Base-by-base conservation (phyloP, 2,797 vertebrate species). In the Craterocephalus amniculus region DNA sequence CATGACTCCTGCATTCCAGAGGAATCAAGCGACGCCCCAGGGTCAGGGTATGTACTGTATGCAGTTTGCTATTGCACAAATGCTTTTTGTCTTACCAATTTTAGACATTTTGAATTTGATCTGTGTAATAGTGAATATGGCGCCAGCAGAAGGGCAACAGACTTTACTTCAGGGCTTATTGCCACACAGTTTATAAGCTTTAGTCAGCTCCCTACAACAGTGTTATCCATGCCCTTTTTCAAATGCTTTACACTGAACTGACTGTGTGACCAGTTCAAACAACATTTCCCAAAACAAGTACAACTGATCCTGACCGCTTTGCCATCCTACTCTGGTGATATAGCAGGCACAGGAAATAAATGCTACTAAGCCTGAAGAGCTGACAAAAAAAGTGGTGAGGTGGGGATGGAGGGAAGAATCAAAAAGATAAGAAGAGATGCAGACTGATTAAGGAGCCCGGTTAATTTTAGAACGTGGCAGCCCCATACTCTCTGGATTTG, bases 1-100 rank as follows among this genome's bases (percentile, higher is more conserved):
- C 38, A 94, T 95, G 56, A 94, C 94, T 45, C 94, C 94, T 48
- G 91, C 86, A 6, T 74, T 95, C 63, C 74, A 74, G 67, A 88
- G 70, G 63, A 80, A 43, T 72, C 71, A 52, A 63, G 58, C 55
- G 22, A 63, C 72, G 43, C 31, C 63, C 32, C 80, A 58, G 43
- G 32, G 27, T 35, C 73, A 66, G 8, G 90, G 92, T 95, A 81
- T 0, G 90, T 84, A 58, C 7, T 6, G 40, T 43, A 20, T 31
- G 6, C 5, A n/a, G 22, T 70, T 54, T 60, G 12, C 38, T 6
- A 43, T 20, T 64, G 40, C 14, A 61, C 12, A n/a, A 24, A 22
- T 38, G 1, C 16, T 9, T 26, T 20, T 40, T 54, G 26, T 36
- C 7, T 31, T 31, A 4, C 31, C 1, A 20, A 32, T 4, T 12